phyloP scores from a whole-genome alignment of 1,140 invertebrate genomes.

The Apis dorsata region DNA sequence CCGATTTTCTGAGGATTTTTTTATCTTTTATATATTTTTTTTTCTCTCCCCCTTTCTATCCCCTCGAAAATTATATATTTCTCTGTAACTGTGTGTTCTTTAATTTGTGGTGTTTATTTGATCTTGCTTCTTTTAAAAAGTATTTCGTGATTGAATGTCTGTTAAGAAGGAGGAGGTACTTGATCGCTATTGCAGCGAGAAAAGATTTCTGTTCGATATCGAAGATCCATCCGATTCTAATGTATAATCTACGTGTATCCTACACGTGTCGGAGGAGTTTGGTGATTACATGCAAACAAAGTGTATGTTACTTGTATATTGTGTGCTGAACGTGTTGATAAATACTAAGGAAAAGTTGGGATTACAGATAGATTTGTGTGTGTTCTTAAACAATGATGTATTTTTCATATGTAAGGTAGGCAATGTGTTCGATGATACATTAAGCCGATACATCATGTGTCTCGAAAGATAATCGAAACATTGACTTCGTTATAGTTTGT shows the following conservation, averaged over 20 bases:
- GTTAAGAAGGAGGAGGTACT: not conserved
- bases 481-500: slow-evolving; percentile 11
- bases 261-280: not conserved
- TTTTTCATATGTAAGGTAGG: slow-evolving; percentile 54
- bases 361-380: slow-evolving; percentile 61
- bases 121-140: too few relatives aligned
- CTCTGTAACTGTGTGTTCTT: not conserved
- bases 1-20: not conserved
- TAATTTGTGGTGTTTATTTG: not conserved
- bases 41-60: not conserved
- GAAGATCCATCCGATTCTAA: not conserved
- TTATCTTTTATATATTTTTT: not conserved
- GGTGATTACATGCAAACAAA: not conserved
- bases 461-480: slow-evolving; percentile 26
- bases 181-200: not conserved
- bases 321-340: slow-evolving; percentile 9
- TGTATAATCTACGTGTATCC: not conserved
- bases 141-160: not conserved
- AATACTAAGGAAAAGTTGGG: slow-evolving; percentile 41
- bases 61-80: not conserved
- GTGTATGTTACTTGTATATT: not conserved
- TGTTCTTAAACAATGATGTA: slow-evolving; percentile 63
- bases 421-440: slow-evolving; percentile 47
- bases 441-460: slow-evolving; percentile 56
- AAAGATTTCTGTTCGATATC: not conserved